phyloP scores from a whole-genome alignment of 2,888 invertebrate species.

The Melieria omissa region DNA sequence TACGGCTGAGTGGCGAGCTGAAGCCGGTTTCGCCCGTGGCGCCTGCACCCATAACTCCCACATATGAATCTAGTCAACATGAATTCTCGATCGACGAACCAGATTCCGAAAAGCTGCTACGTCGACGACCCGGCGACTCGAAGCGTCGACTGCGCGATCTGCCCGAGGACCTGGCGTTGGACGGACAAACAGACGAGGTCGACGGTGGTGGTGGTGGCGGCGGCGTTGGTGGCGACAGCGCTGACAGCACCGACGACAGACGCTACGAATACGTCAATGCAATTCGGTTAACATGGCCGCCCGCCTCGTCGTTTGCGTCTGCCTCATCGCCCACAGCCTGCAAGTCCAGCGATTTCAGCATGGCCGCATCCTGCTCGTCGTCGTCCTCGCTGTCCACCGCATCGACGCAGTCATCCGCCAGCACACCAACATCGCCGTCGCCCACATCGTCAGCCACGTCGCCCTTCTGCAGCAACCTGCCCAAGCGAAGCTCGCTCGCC shows the following conservation, averaged over 20 bases:
- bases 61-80: constrained; percentile 41
- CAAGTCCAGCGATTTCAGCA: constrained; percentile 42
- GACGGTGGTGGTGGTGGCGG: constrained; percentile 46
- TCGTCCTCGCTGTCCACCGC: constrained; percentile 33
- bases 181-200: neutral
- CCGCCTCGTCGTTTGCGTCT: constrained; percentile 57
- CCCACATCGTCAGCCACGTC: constrained; percentile 42
- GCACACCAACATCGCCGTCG: constrained; percentile 42
- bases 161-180: constrained; percentile 43
- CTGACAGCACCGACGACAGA: constrained; percentile 48
- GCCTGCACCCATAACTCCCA: constrained; percentile 37
- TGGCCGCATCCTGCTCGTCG: constrained; percentile 42
- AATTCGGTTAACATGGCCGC: constrained; percentile 61
- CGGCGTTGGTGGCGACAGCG: constrained; percentile 53
- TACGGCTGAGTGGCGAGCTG: constrained; percentile 68
- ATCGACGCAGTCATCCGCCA: constrained; percentile 45
- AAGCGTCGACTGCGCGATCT: constrained; percentile 46
- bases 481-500: constrained; percentile 59
- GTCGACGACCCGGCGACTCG: constrained; percentile 1
- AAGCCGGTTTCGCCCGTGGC: constrained; percentile 53
- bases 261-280: constrained; percentile 61
- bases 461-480: constrained; percentile 30
- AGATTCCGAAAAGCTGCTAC: constrained; percentile 6
- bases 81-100: constrained; percentile 15
- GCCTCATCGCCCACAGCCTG: constrained; percentile 42